Base-by-base conservation (phyloP, 2,113 vertebrate genomes). In the Callaeas wilsoni region DNA sequence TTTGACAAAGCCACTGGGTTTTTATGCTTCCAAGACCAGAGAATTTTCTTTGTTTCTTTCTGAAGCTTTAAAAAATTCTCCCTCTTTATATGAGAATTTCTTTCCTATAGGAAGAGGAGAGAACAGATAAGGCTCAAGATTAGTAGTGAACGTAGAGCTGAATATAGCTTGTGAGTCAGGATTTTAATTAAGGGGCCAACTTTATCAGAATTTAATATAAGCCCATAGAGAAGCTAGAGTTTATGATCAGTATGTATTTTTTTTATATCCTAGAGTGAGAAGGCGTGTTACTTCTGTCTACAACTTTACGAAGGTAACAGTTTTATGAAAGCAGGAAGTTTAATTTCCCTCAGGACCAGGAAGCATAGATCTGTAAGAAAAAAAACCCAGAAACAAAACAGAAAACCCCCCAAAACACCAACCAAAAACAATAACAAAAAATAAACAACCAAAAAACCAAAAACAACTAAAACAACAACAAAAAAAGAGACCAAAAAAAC, bases 101-200 rank as follows among this genome's bases (percentile, higher is more conserved):
- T 49, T 22, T 71, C 25, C 52, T n/a, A 16, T 3, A 46, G 0
- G 2, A 1, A 16, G 3, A 46, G 0, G 2, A 1, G 6, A 50
- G 13, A 71, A 47, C 7, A 19, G 14, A 78, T 50, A 5, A 63
- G 9, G 35, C 3, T 91, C 27, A 68, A 64, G 52, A 70, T 13
- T 16, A 76, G n/a, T 15, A 63, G 25, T 19, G 52, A 80, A 65
- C 41, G 41, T 37, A 60, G 37, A 77, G 37, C 16, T 26, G 14
- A 68, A 42, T 9, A 86, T 0, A 25, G 15, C 17, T 60, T 6
- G 1, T 26, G 32, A 71, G 21, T 30, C 41, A 65, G 37, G 41
- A 76, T 41, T 69, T 57, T 6, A 46, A 2, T 44, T 39, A 64
- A 69, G 15, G 16, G 17, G 39, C 2, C 10, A 39, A 22, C 19